Conservation (phyloP, 2,888 invertebrate species). For the Drosophila atripex region DNA sequence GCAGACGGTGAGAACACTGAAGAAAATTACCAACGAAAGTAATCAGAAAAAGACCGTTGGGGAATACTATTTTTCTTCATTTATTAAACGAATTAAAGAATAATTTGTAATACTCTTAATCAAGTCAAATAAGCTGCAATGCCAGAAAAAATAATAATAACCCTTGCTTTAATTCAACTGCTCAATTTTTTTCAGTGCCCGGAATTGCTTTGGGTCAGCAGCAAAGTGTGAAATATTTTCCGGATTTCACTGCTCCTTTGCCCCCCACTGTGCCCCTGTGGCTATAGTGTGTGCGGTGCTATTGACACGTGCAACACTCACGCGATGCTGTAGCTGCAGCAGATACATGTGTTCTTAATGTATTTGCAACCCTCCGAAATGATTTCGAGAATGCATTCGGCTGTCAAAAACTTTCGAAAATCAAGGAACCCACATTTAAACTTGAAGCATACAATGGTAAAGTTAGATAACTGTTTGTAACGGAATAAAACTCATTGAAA, state of each 20-base stretch:
- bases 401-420: constrained; percentile 69
- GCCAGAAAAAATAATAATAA: too few species aligned
- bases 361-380: constrained; percentile 41
- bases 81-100: too few species aligned
- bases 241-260: constrained; percentile 35
- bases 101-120: too few species aligned
- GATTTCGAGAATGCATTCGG: constrained; percentile 72
- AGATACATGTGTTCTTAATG: constrained; percentile 22
- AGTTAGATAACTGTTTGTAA: not conserved
- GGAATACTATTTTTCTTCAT: too few species aligned
- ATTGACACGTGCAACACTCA: constrained; percentile 76
- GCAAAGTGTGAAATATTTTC: constrained; percentile 58
- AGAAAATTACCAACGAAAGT: not conserved
- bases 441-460: constrained; percentile 8
- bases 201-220: constrained; percentile 51
- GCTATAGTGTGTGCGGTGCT: constrained; percentile 42
- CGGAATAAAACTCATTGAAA: not conserved
- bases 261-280: constrained; percentile 33
- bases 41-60: too few species aligned
- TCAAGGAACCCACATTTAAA: constrained; percentile 56
- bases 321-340: constrained; percentile 54
- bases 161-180: not conserved
- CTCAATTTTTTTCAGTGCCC: constrained; percentile 24
- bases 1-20: constrained; percentile 14
- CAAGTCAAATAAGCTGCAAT: too few species aligned